Evolutionary conservation across 2,888 invertebrate genomes (phyloP).

Genomic region (Chydorus sphaericus): DNA sequence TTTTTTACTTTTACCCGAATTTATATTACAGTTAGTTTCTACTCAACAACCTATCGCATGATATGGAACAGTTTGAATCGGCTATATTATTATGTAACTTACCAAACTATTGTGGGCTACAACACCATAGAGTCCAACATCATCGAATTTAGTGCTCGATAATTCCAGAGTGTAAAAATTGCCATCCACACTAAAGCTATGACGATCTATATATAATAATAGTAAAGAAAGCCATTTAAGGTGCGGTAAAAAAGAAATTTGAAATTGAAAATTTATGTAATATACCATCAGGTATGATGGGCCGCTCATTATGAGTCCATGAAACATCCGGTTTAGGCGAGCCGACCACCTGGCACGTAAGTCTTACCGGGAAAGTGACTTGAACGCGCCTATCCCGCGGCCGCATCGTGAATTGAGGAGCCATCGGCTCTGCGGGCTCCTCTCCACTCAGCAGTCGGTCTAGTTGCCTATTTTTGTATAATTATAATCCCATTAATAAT

Average conservation of each 20-base stretch:
- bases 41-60: no score
- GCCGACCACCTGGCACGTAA: constrained; percentile 72
- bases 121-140: constrained; percentile 64
- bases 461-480: constrained; percentile 4
- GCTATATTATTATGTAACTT: no score
- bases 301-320: constrained; percentile 70
- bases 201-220: constrained; percentile 33
- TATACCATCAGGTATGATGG: constrained; percentile 42
- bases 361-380: constrained; percentile 62
- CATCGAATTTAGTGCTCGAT: constrained; percentile 55
- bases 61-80: no score
- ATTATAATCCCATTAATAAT: background rate
- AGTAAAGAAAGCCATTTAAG: constrained; percentile 3
- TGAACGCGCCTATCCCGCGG: constrained; percentile 68
- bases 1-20: no score
- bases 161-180: constrained; percentile 77
- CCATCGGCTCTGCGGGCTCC: constrained; percentile 14
- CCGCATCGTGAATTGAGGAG: constrained; percentile 74
- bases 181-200: constrained; percentile 49
- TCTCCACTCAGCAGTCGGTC: constrained; percentile 36
- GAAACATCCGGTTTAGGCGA: constrained; percentile 54
- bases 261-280: background rate
- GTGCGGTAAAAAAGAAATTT: background rate
- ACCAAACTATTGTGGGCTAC: constrained; percentile 50
- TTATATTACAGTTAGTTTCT: no score